Base-by-base conservation (phyloP, 1,140 invertebrate genomes). In the Babylonia areolata region DNA sequence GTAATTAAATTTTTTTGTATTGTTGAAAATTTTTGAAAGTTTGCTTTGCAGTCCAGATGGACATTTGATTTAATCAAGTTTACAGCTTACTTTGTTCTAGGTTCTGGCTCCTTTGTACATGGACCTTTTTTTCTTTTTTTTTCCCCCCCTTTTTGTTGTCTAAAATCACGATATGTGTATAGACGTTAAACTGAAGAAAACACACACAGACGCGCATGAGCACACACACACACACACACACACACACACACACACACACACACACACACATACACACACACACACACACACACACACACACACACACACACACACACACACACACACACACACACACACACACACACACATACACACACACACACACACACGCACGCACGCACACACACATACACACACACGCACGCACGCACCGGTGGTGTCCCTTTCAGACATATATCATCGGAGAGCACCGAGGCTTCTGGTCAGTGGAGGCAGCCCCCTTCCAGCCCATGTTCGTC, bases 401-500 rank as follows among this genome's bases (percentile, higher is more conserved):
- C 23, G 2, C 37, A 82, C 37, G 1, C 54, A 71, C 33, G 1
- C 54, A 71, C 33, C 40, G 35, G 54, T 58, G 78, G 42, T 58
- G 81, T 84, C 12, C 28, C 12, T 42, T 87, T 39, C 82, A 89
- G 88, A 86, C 54, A 40, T 75, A 81, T 42, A 71, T 86, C 15
- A 79, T 89, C 11, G 88, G 88, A 31, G 86, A 85, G 20, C 80
- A 81, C 11, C 40, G 87, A 28, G 80, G 81, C 73, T 40, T 79
- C 39, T 89, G 88, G 88, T 89, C 88, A 17, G 6, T 54, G 28
- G 64, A 84, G 15, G 85, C 87, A 40, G 79, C 73, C 39, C 85
- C 85, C 5, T 75, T 88, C n/a, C 33, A 77, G 37, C 78, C 73
- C 31, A n/a, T 89, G 31, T 86, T 87, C 78, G 85, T 85, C 40